Conservation (phyloP, 1,140 invertebrate species). For the Aradophagus sp. region DNA sequence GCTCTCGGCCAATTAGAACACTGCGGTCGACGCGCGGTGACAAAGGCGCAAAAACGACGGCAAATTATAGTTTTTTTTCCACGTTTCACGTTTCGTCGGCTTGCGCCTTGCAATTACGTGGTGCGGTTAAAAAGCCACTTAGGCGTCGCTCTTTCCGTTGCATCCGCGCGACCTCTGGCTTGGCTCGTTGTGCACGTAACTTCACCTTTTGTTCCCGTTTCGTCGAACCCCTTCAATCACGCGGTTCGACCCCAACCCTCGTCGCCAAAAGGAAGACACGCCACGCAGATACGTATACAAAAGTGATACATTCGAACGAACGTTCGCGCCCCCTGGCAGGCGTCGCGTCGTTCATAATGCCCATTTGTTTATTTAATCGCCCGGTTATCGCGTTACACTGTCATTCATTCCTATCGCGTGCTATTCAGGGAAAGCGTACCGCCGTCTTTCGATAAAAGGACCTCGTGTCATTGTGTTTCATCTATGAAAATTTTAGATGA, state of each 20-base stretch:
- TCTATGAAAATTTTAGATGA: no score
- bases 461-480: no score
- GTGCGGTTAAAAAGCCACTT: constrained; percentile 8
- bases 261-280: constrained; percentile 25
- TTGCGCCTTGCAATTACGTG: constrained; percentile 3
- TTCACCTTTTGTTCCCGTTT: constrained; percentile 50
- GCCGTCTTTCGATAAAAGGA: no score
- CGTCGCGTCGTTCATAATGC: constrained; percentile 2
- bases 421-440: no score
- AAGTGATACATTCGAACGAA: constrained; percentile 25
- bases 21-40: no score
- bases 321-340: background rate
- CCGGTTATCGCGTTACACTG: constrained; percentile 9
- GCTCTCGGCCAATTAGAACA: no score
- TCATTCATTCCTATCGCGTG: no score
- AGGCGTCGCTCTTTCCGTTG: constrained; percentile 12
- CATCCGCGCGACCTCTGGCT: constrained; percentile 14
- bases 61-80: constrained; percentile 22
- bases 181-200: constrained; percentile 48
- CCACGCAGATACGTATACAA: constrained; percentile 16
- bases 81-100: no score
- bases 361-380: constrained; percentile 28
- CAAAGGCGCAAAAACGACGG: constrained; percentile 16
- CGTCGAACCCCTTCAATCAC: constrained; percentile 42
- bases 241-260: constrained; percentile 1